Evolutionary conservation across 2,888 invertebrate genomes (phyloP), one percentile per base, ranked within the genome.

Genomic region (Leptodirus hochenwartii): DNA sequence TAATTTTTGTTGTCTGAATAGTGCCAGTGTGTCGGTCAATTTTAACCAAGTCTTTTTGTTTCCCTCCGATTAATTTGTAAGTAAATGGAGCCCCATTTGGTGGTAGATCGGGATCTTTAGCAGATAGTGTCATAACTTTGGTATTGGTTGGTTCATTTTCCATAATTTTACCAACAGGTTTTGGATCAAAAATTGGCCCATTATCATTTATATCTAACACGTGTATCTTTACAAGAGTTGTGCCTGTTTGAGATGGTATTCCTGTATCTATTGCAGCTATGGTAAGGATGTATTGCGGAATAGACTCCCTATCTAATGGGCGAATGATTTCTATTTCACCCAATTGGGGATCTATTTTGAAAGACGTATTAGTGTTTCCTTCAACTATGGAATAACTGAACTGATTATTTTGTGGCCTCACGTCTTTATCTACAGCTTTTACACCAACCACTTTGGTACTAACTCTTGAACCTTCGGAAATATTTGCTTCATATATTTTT

Each of bases 161-260:
- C 32, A 69, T 66, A 1, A 93, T 73, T 38, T 74, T 71, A 1
- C 85, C 90, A 12, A 78, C 66, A 38, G 69, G 69, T 2, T 65
- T 58, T 0, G 73, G 61, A 38, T 78, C 75, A 46, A 93, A 85
- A 17, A 71, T 57, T 0, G 91, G 93, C 0, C 84, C 85, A 49
- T 91, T 91, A 47, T 93, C 91, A 48, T 93, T 93, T n/a, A 88
- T 68, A 51, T 93, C 91, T 5, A 69, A 64, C 2, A 93, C 50
- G 14, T 71, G 66, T 30, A 93, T 75, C 49, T 71, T 74, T 0
- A 93, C 79, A 1, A 72, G 70, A 1, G 87, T 68, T 1, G 82
- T 84, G n/a, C 88, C 91, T 25, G 88, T 90, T 58, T 88, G 85
- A 2, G 88, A 85, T 3, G 90, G 90, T 8, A 66, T 52, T 1